phyloP scores from a whole-genome alignment of 2,113 vertebrate species.

The Notarius lentiginosus region DNA sequence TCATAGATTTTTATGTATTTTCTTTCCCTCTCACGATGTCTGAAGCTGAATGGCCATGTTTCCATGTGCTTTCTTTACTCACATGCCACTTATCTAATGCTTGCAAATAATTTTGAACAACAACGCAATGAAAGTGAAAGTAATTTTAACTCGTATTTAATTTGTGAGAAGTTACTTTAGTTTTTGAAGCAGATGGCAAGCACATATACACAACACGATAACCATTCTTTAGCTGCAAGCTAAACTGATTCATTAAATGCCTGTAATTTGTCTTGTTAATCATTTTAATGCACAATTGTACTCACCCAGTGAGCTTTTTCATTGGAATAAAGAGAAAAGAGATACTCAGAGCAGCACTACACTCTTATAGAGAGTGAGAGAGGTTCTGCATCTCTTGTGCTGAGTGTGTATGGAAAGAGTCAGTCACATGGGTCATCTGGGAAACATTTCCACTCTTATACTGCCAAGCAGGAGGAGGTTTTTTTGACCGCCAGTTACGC shows the following conservation, averaged over 20 bases:
- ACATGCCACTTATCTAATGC: not conserved
- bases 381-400: slow-evolving; percentile 64
- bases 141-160: not conserved
- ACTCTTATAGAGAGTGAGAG: slow-evolving; percentile 61
- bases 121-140: not conserved
- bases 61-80: not conserved
- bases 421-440: slow-evolving; percentile 72
- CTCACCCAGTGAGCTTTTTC: slow-evolving; percentile 76
- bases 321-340: slow-evolving; percentile 68
- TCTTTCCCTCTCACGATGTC: not conserved
- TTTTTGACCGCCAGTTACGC: slow-evolving; percentile 41
- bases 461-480: slow-evolving; percentile 55
- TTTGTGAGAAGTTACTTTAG: not conserved
- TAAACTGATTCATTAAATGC: not conserved
- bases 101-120: not conserved
- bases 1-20: not conserved
- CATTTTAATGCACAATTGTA: slow-evolving; percentile 34
- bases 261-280: not conserved
- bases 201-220: not conserved
- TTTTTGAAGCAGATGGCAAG: not conserved
- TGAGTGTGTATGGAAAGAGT: slow-evolving; percentile 64
- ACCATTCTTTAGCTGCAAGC: not conserved
- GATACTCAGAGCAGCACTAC: slow-evolving; percentile 65
- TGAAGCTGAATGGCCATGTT: not conserved
- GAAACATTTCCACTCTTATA: slow-evolving; percentile 64